These are phyloP conservation scores for Megalurothrips usitatus DNA, from an alignment of 2,888 invertebrate genomes.

Conservation along the genomic window DNA sequence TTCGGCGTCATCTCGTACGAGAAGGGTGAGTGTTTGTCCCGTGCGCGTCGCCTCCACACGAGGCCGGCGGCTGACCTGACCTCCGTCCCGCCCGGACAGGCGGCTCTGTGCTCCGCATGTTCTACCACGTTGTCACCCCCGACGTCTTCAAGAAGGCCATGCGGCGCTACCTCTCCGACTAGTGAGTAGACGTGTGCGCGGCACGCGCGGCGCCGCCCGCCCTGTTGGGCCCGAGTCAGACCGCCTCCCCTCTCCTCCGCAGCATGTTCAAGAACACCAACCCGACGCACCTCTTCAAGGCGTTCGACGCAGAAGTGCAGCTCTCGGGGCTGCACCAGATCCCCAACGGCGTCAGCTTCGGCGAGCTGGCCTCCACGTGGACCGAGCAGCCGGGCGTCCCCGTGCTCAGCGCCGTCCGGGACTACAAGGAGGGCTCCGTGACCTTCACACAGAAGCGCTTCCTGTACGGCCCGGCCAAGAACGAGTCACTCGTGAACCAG, in stretches of 20 bases:
- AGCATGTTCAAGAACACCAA: not conserved
- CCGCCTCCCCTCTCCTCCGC: not conserved
- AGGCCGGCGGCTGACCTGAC: not conserved
- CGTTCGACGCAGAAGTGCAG: not conserved
- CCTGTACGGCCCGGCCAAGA: not conserved
- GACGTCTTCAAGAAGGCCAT: conserved; percentile 38
- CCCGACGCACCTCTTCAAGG: not conserved
- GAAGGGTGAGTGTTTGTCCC: conserved; percentile 30
- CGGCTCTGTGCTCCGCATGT: conserved; percentile 30
- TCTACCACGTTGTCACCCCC: conserved; percentile 30
- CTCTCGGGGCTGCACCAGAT: not conserved
- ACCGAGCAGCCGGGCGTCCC: conserved; percentile 47
- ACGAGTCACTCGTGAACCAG: not conserved
- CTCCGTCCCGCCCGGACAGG: not conserved
- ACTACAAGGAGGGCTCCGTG: conserved; percentile 33
- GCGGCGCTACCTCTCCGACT: conserved; percentile 40
- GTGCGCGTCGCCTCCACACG: not conserved
- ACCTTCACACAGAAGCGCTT: not conserved
- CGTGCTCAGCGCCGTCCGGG: conserved; percentile 41
- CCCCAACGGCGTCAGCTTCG: conserved; percentile 40
- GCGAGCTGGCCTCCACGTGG: conserved; percentile 48
- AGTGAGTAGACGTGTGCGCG: conserved; percentile 39
- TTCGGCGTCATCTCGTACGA: conserved; percentile 33
- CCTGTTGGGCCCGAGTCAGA: not conserved
- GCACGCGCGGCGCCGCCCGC: not conserved